These are phyloP conservation scores for Zonitis immaculata DNA, from an alignment of 2,888 invertebrate genomes.

Conservation along the genomic window DNA sequence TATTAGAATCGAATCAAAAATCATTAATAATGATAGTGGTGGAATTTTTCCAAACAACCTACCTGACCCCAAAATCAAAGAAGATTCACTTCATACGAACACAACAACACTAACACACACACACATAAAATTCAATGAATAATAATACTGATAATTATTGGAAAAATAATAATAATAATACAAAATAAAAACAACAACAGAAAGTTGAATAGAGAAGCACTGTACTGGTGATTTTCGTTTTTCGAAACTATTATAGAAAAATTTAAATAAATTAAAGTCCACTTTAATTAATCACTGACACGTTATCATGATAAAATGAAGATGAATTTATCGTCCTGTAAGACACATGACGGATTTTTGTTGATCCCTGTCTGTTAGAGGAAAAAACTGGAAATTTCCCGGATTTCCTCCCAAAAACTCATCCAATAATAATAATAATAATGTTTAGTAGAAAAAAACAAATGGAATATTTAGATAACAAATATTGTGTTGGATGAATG, in stretches of 20 bases:
- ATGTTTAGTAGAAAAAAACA: no score
- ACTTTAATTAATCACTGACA: not conserved
- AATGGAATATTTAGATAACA: no score
- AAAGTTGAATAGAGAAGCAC: not conserved
- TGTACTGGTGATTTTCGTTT: not conserved
- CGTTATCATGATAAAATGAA: not conserved
- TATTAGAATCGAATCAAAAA: no score
- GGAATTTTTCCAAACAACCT: not conserved
- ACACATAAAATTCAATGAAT: no score
- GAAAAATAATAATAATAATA: no score
- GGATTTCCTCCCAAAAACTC: no score
- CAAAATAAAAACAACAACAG: not conserved
- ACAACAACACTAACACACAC: no score
- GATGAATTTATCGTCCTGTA: not conserved
- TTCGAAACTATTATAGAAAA: not conserved
- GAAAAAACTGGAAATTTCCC: not conserved
- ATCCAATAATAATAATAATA: no score
- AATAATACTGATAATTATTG: no score
- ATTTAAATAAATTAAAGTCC: slow-evolving; percentile 1
- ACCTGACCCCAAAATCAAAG: not conserved
- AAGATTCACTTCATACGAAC: not conserved
- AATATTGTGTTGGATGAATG: no score
- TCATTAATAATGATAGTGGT: no score
- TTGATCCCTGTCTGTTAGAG: not conserved
- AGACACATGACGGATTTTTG: not conserved